Evolutionary conservation across 2,888 invertebrate species (phyloP).

Genomic region (Campopleginae sp.): DNA sequence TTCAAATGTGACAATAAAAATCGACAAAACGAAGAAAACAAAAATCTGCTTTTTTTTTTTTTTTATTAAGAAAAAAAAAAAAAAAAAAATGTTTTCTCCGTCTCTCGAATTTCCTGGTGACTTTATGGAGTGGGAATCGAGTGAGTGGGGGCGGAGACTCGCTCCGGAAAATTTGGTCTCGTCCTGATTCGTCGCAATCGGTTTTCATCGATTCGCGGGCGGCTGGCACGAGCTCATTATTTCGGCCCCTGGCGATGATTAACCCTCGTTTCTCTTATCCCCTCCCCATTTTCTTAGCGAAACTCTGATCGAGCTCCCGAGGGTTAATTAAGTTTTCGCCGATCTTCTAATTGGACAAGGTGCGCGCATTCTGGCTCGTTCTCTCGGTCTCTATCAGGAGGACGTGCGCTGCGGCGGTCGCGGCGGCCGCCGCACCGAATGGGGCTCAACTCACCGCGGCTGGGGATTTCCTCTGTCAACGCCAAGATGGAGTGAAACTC

Average conservation of each 20-base stretch:
- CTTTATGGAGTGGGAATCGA: no score
- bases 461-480: slow-evolving; percentile 83
- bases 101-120: no score
- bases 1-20: background rate
- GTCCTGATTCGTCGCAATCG: slow-evolving; percentile 52
- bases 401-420: slow-evolving; percentile 69
- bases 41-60: no score
- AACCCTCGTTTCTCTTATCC: slow-evolving; percentile 32
- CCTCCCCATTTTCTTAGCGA: slow-evolving; percentile 39
- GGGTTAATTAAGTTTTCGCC: slow-evolving; percentile 81
- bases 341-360: slow-evolving; percentile 79
- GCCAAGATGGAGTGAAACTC: slow-evolving; percentile 83
- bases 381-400: slow-evolving; percentile 65
- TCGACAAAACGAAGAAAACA: background rate
- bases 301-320: slow-evolving; percentile 44
- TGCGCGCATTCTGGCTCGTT: slow-evolving; percentile 53
- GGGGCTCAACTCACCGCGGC: slow-evolving; percentile 66
- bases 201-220: slow-evolving; percentile 75
- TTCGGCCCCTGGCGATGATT: slow-evolving; percentile 7
- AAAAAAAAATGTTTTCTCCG: no score
- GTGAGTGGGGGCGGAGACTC: background rate
- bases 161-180: slow-evolving; percentile 10
- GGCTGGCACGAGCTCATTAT: slow-evolving; percentile 29
- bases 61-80: no score
- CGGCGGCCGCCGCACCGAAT: slow-evolving; percentile 68